Evolutionary conservation across 1,140 invertebrate species (phyloP), one percentile per base, ranked within the genome.

Genomic region (Lasioglossum albipes): DNA sequence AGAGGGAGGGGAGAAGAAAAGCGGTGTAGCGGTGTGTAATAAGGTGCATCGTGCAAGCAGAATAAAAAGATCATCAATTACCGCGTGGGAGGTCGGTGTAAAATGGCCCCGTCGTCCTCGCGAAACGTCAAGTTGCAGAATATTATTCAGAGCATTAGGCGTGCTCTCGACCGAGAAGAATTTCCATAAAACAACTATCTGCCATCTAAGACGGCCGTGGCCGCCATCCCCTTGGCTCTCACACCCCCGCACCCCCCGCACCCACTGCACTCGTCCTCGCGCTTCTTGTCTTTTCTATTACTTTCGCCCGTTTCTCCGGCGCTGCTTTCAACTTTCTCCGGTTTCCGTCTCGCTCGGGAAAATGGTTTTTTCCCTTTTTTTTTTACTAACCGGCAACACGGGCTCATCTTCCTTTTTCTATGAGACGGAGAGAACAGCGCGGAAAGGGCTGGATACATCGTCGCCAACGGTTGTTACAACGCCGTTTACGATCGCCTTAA

Each of bases 31-130:
- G 4, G 42, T 18, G 72, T 84, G 88, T 87, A 87, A 88, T 89
- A 89, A 85, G 88, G 84, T 90, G 82, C 84, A 91, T 89, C 82
- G 86, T 84, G 82, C 75, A 70, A 81, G 79, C 69, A 75, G 88
- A 89, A 90, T 89, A 90, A 90, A 89, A 90, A 91, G 87, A 90
- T 90, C 90, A 92, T 92, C 90, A 90, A 91, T 92, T 91, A 91
- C 76, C 79, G 57, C 20, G 5, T 31, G 75, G 52, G 75, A 68
- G 65, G 75, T 75, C 73, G 75, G 85, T 87, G 88, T 49, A 13
- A 49, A 49, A 49, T 49, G 13, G 45, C 13, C 45, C 45, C 45
- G 45, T 49, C 45, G 45, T 49, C 13, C 45, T 2, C 45, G 45
- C 45, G 45, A 49, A 36, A 12, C 45, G 73, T 87, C 84, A 84